Evolutionary conservation across 1,140 invertebrate genomes (phyloP), one percentile per base, ranked within the genome.

Genomic region (Homarus americanus): DNA sequence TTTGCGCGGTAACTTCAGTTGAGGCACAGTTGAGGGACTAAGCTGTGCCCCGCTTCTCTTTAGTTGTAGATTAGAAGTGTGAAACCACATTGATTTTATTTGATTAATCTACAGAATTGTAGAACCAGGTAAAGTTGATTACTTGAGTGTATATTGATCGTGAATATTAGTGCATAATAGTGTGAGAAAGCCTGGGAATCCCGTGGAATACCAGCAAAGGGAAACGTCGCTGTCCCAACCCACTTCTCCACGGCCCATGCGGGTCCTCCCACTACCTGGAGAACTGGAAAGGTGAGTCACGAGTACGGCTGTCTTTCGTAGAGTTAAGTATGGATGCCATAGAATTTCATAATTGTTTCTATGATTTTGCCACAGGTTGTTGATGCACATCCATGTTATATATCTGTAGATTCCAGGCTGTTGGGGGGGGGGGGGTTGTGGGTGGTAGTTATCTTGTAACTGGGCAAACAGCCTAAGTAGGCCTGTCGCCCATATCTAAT

Each of bases 1-100:
- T 84, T 72, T 84, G 63, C 82, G 82, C 66, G 82, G 63, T 72
- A 72, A 72, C 40, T 58, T 58, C 82, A 84, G 82, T 84, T 84
- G 82, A 84, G 82, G 32, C 82, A 72, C 82, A 84, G 82, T 72
- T 28, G 82, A 84, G 82, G 58, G 82, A 69, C 38, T n/a, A 72
- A 36, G 34, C 63, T 41, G 66, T 72, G 66, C 82, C n/a, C 20
- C 38, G 38, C 82, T 84, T 34, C 82, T 72, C 82, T 38, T 24
- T 41, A 69, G 58, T 41, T 72, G 38, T 84, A 80, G 78, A 53
- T 80, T 80, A 80, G 41, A 32, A 80, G 78, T 80, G 78, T 53
- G 41, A 34, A 80, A 80, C 41, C 4, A 5, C 40, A 24, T 34
- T 32, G 5, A 80, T 32, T 53, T n/a, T 1, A 80, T 17, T 80